phyloP scores from a whole-genome alignment of 2,888 invertebrate genomes.

The Polietes domitor region DNA sequence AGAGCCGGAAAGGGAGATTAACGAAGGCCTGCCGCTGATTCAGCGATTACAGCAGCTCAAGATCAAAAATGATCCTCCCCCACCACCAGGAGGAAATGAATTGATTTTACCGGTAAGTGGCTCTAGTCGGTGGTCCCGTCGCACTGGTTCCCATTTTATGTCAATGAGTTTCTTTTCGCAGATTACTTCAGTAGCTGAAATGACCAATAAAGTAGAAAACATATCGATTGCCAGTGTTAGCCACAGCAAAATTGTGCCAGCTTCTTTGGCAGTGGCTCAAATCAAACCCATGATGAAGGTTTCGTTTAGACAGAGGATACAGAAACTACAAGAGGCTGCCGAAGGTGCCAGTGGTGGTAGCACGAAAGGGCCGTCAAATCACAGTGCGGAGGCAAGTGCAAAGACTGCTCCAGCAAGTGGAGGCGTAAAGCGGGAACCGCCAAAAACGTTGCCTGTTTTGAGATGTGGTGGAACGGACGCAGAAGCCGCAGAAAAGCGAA shows the following conservation, averaged over 20 bases:
- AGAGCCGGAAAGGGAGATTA: conserved; percentile 83
- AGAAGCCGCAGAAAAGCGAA: conserved; percentile 72
- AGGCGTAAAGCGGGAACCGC: conserved; percentile 79
- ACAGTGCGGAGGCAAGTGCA: conserved; percentile 5
- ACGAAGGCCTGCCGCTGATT: conserved; percentile 87
- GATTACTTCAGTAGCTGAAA: conserved; percentile 70
- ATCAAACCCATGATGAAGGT: conserved; percentile 82
- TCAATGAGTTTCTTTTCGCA: conserved; percentile 44
- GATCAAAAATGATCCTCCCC: conserved; percentile 86
- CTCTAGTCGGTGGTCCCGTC: neutral
- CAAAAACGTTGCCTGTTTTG: conserved; percentile 72
- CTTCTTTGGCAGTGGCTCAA: conserved; percentile 70
- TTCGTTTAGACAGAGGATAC: conserved; percentile 84
- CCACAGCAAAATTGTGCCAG: conserved; percentile 39
- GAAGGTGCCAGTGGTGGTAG: conserved; percentile 69
- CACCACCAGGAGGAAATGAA: conserved; percentile 80
- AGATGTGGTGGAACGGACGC: conserved; percentile 54
- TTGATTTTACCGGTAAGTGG: conserved; percentile 74
- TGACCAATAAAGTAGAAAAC: conserved; percentile 73
- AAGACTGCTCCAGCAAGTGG: conserved; percentile 76
- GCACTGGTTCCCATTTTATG: neutral
- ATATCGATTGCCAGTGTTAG: conserved; percentile 58
- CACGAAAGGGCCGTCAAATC: neutral
- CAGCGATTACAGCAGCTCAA: conserved; percentile 89
- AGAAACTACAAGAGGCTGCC: conserved; percentile 81